Base-by-base conservation (phyloP, 2,888 invertebrate species). In the Apoda limacodes region DNA sequence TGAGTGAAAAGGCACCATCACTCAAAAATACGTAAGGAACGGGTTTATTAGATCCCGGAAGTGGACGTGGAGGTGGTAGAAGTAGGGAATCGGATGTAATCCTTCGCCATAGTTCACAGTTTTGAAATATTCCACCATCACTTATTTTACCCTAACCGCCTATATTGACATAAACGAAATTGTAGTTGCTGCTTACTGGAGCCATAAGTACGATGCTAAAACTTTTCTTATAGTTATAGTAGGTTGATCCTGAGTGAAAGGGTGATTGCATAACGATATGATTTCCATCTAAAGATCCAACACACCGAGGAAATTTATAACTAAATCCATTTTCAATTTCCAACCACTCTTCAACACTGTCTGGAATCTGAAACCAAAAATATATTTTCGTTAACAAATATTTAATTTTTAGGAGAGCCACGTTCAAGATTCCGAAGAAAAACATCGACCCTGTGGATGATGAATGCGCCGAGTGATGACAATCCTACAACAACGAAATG, bases 101-200 rank as follows among this genome's bases (percentile, higher is more conserved):
- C 38, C 17, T 50, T 45, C 46, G 14, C 44, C 44, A 51, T 39
- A 54, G 14, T 12, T 43, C 33, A 9, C 19, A 42, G 39, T 50
- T 48, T 4, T 39, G 40, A 19, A 44, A 43, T 4, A 44, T 28
- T 19, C 41, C 40, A 19, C 40, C 42, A 30, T 45, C 46, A 34
- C 45, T 47, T 13, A 48, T 46, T 40, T 46, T 42, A 15, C 50
- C 47, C 39, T 48, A 46, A 9, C 46, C 19, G 11, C 45, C 51
- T 5, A 48, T 43, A 17, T 50, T 34, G 6, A 32, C 39, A 38
- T 29, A 40, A 22, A 37, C 28, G 29, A 43, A 43, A 29, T 37
- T 39, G 29, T 43, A 42, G 14, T 39, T 32, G 26, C 34, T 35
- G 23, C 41, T 33, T 5, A 47, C 40, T 34, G 40, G 12, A 20